Evolutionary conservation across 92 coral and sea anemone species (phyloP).

Genomic region (Pocillopora meandrina): DNA sequence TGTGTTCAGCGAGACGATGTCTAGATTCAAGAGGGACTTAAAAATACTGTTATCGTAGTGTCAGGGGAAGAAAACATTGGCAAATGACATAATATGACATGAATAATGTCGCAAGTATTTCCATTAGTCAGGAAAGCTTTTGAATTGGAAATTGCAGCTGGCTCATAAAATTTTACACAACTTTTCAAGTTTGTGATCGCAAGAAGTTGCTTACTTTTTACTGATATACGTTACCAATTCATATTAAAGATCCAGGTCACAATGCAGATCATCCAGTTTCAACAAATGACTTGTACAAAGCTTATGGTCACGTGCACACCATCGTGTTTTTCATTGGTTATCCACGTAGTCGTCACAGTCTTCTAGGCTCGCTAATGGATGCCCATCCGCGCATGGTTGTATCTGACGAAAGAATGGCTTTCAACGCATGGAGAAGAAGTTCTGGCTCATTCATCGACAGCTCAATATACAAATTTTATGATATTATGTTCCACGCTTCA

Average conservation of each 20-base stretch:
- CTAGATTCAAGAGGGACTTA: no score
- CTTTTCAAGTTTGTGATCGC: not conserved
- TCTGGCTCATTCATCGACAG: not conserved
- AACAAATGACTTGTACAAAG: slow-evolving; percentile 1
- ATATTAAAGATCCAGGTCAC: not conserved
- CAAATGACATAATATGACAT: no score
- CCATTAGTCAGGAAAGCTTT: no score
- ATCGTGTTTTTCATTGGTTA: slow-evolving; percentile 38
- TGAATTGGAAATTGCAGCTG: no score
- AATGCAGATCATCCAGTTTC: not conserved
- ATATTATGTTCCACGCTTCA: slow-evolving; percentile 9
- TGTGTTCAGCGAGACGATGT: no score
- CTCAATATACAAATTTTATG: slow-evolving; percentile 10
- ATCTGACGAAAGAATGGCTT: slow-evolving; percentile 26
- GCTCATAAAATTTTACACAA: no score
- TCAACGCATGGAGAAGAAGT: not conserved
- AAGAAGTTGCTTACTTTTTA: not conserved
- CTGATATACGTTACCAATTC: not conserved
- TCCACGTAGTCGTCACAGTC: slow-evolving; percentile 33
- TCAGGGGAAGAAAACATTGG: no score
- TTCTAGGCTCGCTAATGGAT: slow-evolving; percentile 18
- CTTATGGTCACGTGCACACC: slow-evolving; percentile 22
- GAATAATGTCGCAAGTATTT: no score
- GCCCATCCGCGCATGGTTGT: slow-evolving; percentile 44
- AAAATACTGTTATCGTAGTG: no score